Percentiles rank a stretch among this genome's conserved stretches.
phyloP scores from a whole-genome alignment of 1,140 invertebrate genomes.

The Frieseomelitta varia region DNA sequence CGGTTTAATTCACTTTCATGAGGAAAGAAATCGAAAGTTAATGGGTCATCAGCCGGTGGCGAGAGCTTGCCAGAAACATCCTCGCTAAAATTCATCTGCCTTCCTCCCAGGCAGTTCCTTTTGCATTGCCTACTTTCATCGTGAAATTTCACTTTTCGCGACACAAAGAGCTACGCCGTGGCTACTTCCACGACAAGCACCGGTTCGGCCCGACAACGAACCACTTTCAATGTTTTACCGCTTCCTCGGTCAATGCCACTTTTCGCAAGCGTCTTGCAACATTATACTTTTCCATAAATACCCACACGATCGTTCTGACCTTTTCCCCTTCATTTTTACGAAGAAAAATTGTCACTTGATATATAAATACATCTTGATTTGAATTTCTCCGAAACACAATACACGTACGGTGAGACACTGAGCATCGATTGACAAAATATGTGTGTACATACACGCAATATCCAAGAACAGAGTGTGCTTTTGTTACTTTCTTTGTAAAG shows the following conservation, averaged over 20 bases:
- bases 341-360: neutral
- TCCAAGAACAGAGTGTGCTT: neutral
- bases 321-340: neutral
- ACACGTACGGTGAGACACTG: neutral
- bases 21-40: conserved; percentile 23
- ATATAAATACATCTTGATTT: neutral
- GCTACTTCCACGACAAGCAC: neutral
- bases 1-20: neutral
- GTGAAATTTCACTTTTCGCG: conserved; percentile 76
- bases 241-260: conserved; percentile 70
- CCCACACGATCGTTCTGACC: neutral
- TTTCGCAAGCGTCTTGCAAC: conserved; percentile 30
- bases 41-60: neutral
- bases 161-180: conserved; percentile 27
- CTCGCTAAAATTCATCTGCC: conserved; percentile 22
- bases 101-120: conserved; percentile 24
- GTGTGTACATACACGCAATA: neutral
- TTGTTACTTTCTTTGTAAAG: neutral
- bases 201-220: neutral
- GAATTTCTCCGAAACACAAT: neutral
- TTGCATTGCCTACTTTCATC: conserved; percentile 71
- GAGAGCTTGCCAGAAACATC: neutral
- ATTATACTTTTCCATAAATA: neutral
- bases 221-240: conserved; percentile 63
- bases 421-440: conserved; percentile 4